These are phyloP conservation scores for Ophioninae sp. DNA, from an alignment of 2,888 invertebrate genomes.

Conservation along the genomic window DNA sequence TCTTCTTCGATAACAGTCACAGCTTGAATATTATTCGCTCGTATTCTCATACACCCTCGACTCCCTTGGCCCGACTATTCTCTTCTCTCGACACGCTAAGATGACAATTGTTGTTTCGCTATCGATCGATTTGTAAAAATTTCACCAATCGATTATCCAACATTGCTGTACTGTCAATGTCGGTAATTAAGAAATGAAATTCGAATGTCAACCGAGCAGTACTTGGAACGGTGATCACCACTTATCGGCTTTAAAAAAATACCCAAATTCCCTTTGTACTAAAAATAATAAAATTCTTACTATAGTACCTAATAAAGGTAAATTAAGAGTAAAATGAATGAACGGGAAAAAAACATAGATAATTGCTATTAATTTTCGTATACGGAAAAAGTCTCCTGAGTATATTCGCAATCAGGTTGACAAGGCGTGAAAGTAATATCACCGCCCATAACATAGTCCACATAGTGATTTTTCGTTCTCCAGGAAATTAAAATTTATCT, in stretches of 20 bases:
- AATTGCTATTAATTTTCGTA: conserved; percentile 3
- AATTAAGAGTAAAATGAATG: background rate
- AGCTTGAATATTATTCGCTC: conserved; percentile 46
- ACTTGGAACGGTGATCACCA: too few species aligned
- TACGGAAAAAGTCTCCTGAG: conserved; percentile 32
- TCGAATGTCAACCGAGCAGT: background rate
- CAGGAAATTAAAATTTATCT: conserved; percentile 54
- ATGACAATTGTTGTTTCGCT: background rate
- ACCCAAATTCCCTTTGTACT: too few species aligned
- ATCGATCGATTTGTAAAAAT: background rate
- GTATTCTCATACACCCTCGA: conserved; percentile 8
- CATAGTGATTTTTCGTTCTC: conserved; percentile 36
- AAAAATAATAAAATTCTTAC: background rate
- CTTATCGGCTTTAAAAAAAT: too few species aligned
- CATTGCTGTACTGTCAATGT: background rate
- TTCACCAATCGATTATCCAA: background rate
- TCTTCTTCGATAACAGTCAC: conserved; percentile 49
- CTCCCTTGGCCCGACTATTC: conserved; percentile 17
- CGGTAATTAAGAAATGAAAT: too few species aligned
- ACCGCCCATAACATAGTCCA: background rate
- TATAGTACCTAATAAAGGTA: background rate
- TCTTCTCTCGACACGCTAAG: conserved; percentile 9
- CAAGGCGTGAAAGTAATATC: conserved; percentile 25
- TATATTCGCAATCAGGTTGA: conserved; percentile 41
- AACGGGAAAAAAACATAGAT: too few species aligned